Evolutionary conservation across 2,113 vertebrate genomes (phyloP), one percentile per base, ranked within the genome.

Genomic region (Gracilinanus agilis): DNA sequence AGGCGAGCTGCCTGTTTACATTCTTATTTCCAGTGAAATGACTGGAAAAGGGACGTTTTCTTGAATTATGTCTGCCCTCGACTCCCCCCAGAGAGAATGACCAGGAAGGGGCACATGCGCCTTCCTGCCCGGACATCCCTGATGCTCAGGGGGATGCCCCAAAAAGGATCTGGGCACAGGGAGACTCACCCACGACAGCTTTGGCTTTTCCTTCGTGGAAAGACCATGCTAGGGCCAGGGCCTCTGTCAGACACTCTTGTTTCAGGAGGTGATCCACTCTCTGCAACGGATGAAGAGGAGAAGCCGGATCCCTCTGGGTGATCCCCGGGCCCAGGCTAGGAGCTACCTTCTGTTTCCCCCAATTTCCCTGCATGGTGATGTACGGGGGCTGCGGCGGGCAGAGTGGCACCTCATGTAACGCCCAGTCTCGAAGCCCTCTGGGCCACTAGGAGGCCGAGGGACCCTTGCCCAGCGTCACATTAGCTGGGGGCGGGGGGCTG

Each of bases 191-290:
- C 90, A 99, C 98, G 55, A 99, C 99, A 94, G 99, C 99, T 97
- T 99, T 99, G 55, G 99, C 99, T 93, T 99, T 99, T 94, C 99
- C 99, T 97, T 99, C 99, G 88, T 99, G 99, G 97, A 99, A 99
- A 49, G 99, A 99, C 99, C 99, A 99, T 25, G 99, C 99, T 90
- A 99, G 98, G 95, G 99, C 98, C 91, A 99, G 98, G n/a, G 99
- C 99, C 98, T 99, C 99, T 1, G 99, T 98, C 95, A 99, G 99
- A 95, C 99, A 98, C 94, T 99, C 99, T 98, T 99, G 99, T 95
- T 99, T 99, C 98, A 99, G 97, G 54, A 99, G 98, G 90, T 99
- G 99, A 97, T 99, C 99, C 55, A 99, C 98, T 93, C 99, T 99
- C 99, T 99, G 97, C 90, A 98, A 98, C 0, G 75, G 95, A 95